Evolutionary conservation across 2,888 invertebrate genomes (phyloP).

Genomic region (Colletes collaris): DNA sequence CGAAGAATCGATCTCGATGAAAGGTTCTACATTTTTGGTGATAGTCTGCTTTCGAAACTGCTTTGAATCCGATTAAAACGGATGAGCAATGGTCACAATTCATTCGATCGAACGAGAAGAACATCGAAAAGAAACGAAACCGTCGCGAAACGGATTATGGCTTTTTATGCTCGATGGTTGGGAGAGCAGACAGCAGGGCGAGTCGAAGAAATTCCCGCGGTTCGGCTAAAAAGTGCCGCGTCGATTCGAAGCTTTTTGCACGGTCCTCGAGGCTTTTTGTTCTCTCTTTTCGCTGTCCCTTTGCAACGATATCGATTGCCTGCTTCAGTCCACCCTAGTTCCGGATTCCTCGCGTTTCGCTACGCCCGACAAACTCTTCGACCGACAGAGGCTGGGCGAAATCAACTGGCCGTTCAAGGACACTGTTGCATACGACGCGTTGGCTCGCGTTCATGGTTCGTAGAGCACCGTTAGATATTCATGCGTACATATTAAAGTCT

Average conservation of each 20-base stretch:
- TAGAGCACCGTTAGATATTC: too few relatives aligned
- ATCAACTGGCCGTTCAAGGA: too few relatives aligned
- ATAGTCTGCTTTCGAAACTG: too few relatives aligned
- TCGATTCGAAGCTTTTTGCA: slow-evolving; percentile 8
- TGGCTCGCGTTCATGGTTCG: too few relatives aligned
- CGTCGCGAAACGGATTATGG: neutral
- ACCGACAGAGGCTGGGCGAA: neutral
- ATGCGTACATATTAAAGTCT: too few relatives aligned
- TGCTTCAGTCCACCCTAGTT: slow-evolving; percentile 18
- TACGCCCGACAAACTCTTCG: slow-evolving; percentile 21
- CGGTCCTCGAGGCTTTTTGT: neutral
- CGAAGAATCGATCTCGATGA: too few relatives aligned
- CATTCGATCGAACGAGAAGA: slow-evolving; percentile 33
- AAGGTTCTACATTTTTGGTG: too few relatives aligned
- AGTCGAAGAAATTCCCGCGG: slow-evolving; percentile 1
- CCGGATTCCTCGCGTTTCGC: slow-evolving; percentile 2
- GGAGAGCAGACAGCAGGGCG: neutral
- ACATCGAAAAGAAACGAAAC: slow-evolving; percentile 31
- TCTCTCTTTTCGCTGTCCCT: neutral
- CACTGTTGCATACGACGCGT: too few relatives aligned
- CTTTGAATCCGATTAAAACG: too few relatives aligned
- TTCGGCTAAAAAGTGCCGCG: neutral
- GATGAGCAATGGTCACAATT: slow-evolving; percentile 17
- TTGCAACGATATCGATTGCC: slow-evolving; percentile 33
- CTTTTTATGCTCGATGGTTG: neutral